Evolutionary conservation across 2,797 vertebrate species (phyloP), one percentile per base, ranked within the genome.

Genomic region (Cyclopterus lumpus): DNA sequence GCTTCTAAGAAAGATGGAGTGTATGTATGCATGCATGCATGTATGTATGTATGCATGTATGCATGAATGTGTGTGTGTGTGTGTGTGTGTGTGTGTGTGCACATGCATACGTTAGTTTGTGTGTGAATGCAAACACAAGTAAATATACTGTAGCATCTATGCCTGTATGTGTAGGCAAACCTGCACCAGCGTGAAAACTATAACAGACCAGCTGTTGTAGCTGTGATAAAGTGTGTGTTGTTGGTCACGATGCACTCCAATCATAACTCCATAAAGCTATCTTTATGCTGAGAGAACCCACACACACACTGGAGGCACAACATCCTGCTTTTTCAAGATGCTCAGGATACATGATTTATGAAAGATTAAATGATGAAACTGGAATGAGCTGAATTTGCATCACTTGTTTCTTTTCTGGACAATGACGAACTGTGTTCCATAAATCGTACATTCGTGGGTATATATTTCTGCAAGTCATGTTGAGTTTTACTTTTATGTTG

Each of bases 181-280:
- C 18, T 58, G 64, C 53, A 70, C 44, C 36, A 70, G 24, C 34
- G 32, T 36, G 20, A 78, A 70, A 78, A 73, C 55, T 46, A 70
- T 59, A 55, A 82, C 34, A 77, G 64, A 63, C 40, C 65, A 86
- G 86, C 86, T 86, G 86, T 68, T 88, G 73, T 71, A 79, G 75
- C 77, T 74, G 64, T 73, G 84, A 88, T 88, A 87, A 86, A 64
- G 57, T 82, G 77, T 75, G 75, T 80, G 86, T 82, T 91, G 89
- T 85, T 88, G 86, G 89, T 91, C 88, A 89, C 77, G 72, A 91
- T 87, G 84, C 79, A 83, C 80, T 81, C 76, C 64, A 85, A 88
- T 89, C 89, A 67, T 77, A 84, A 87, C 87, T 84, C 81, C 77
- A 90, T 90, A 83, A 89, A 84, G 67, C 90, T 86, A 86, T 93